Percentiles rank a stretch among this genome's conserved stretches.
Evolutionary conservation across 2,888 invertebrate species (phyloP).

Genomic region (Serrognathus titanus): DNA sequence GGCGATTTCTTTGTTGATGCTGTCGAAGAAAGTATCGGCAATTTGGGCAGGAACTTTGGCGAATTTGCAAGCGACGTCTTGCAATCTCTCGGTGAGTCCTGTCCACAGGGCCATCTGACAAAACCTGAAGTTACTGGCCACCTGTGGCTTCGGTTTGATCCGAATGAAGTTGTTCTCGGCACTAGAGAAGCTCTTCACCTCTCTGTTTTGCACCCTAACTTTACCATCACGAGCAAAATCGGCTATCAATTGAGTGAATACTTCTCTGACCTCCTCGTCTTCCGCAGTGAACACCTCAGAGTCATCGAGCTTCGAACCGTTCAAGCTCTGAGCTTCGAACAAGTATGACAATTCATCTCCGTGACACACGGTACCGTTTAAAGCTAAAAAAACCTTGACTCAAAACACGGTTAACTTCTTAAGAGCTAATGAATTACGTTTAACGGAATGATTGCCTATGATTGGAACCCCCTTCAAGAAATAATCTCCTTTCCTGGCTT

Average conservation of each 20-base stretch:
- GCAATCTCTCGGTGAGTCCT: constrained; percentile 57
- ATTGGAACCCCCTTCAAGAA: constrained; percentile 67
- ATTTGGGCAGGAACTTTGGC: not conserved
- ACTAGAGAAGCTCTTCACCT: constrained; percentile 46
- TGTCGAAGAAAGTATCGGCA: too few relatives aligned
- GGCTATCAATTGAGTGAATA: constrained; percentile 63
- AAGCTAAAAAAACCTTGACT: constrained; percentile 19
- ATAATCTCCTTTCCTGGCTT: constrained; percentile 58
- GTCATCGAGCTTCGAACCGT: constrained; percentile 54
- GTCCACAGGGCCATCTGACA: constrained; percentile 71
- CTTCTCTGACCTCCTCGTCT: constrained; percentile 63
- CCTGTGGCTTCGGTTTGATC: constrained; percentile 50
- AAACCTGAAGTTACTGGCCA: constrained; percentile 54
- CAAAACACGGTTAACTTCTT: not conserved
- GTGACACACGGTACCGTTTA: constrained; percentile 55
- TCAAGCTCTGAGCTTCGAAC: constrained; percentile 62
- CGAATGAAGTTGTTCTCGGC: constrained; percentile 55
- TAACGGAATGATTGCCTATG: constrained; percentile 48
- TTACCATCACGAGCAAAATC: constrained; percentile 61
- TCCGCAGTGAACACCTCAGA: constrained; percentile 47
- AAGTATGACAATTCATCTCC: constrained; percentile 72
- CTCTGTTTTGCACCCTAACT: constrained; percentile 39
- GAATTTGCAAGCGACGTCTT: constrained; percentile 54
- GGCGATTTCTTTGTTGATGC: too few relatives aligned
- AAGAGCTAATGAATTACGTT: constrained; percentile 23